Conservation (phyloP, 2,113 vertebrate genomes). For the Phylloscopus trochiloides region DNA sequence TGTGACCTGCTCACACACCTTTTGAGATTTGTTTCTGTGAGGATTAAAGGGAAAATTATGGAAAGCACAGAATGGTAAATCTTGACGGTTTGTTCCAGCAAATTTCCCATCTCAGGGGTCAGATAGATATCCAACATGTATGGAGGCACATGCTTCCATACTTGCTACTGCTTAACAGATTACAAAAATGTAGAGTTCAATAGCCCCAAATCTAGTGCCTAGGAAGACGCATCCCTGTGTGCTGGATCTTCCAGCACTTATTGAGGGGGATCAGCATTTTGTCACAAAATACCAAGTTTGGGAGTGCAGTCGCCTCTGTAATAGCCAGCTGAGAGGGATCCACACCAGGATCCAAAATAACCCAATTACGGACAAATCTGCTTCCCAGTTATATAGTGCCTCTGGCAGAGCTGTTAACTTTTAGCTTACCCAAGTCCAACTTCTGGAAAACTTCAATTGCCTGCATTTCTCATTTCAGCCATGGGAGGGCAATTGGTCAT, state of each 20-base stretch:
- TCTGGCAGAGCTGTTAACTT: background rate
- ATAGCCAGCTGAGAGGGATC: background rate
- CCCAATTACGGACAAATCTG: background rate
- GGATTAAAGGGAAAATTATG: background rate
- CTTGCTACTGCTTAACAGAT: background rate
- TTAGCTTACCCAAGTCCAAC: background rate
- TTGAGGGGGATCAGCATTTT: rapidly evolving
- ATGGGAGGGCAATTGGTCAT: constrained; percentile 1
- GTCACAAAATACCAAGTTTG: background rate
- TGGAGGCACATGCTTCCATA: background rate
- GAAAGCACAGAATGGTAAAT: background rate
- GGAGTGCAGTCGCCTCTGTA: background rate
- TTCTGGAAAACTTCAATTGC: background rate
- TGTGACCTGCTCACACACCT: background rate
- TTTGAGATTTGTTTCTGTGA: background rate
- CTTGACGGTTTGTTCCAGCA: background rate
- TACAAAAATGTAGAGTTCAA: background rate
- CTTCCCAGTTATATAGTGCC: background rate
- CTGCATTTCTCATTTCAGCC: constrained; percentile 30
- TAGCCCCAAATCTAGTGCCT: background rate
- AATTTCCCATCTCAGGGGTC: background rate
- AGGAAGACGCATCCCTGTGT: background rate
- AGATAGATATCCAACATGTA: rapidly evolving
- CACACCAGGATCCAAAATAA: background rate
- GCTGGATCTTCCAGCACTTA: background rate